Evolutionary conservation across 2,888 invertebrate species (phyloP), one percentile per base, ranked within the genome.

Genomic region (Subacronicta megacephala): DNA sequence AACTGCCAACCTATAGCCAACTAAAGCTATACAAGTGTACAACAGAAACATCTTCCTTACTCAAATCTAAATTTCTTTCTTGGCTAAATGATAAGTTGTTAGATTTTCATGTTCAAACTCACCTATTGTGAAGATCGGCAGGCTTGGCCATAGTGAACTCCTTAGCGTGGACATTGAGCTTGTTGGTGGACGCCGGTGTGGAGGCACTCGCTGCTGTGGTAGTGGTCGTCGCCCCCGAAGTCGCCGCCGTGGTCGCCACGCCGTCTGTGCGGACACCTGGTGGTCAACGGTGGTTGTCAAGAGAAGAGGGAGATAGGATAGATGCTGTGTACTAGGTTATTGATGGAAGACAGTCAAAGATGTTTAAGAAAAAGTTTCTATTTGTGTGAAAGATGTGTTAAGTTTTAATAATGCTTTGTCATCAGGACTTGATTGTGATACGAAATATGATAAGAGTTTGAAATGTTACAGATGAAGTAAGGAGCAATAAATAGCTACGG

Each of bases 91-190:
- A n/a, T n/a, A n/a, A n/a, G n/a, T n/a, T n/a, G n/a, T n/a, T n/a
- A n/a, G n/a, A n/a, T n/a, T n/a, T n/a, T 0, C 10, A 2, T 26
- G 5, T 20, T 33, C 33, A 23, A 53, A 82, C 93, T 92, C 77
- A 93, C 94, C 93, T 90, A 89, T 87, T 90, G 73, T 94, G 92
- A 74, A 91, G 88, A 79, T 94, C 94, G 82, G 94, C 87, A 38
- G 95, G 95, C 91, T 95, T 96, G 86, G 95, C 96, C 97, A 97
- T 97, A 81, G 96, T 97, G 94, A 98, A 98, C 95, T 98, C 98
- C 95, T 97, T 97, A 61, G 98, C 98, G 93, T 98, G 97, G 71
- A 97, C 97, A 90, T 98, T 98, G 78, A 98, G 95, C 90, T 96
- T 96, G 87, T 96, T 96, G 79, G 79, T 63, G 74, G 91, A 62